These are phyloP conservation scores for Sebastes variabilis DNA, from an alignment of 2,797 vertebrate genomes.

Conservation along the genomic window DNA sequence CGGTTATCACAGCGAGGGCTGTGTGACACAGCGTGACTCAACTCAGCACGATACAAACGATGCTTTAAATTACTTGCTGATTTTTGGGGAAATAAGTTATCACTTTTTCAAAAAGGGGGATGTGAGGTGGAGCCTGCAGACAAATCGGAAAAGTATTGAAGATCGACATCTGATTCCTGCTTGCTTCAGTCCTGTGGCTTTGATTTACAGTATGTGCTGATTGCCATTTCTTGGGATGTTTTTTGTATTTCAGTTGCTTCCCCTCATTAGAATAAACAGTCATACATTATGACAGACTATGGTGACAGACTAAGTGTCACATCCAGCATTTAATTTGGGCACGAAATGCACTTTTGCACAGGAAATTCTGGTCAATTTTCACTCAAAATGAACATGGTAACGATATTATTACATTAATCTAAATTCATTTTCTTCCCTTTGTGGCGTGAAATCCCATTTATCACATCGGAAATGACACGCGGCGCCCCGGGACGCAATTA, in stretches of 20 bases:
- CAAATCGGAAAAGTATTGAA: neutral
- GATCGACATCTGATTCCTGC: neutral
- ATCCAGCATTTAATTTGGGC: neutral
- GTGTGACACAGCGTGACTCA: conserved; percentile 18
- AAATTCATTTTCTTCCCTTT: neutral
- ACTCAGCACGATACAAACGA: conserved; percentile 26
- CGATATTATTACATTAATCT: neutral
- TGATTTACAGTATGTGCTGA: neutral
- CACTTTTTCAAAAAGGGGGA: neutral
- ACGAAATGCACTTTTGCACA: neutral
- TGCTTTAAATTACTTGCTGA: conserved; percentile 28
- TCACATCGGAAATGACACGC: neutral
- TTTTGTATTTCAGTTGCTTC: conserved; percentile 1
- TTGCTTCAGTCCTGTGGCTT: neutral
- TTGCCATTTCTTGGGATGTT: neutral
- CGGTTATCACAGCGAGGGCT: conserved; percentile 24
- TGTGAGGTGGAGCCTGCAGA: neutral
- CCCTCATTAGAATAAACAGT: conserved; percentile 20
- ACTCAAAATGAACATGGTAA: neutral
- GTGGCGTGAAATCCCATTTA: neutral
- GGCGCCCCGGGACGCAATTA: neutral
- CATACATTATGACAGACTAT: neutral
- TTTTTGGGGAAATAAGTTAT: conserved; percentile 10
- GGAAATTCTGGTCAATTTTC: neutral
- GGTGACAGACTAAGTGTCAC: neutral